A percentile compares a stretch with the other conserved stretches of the same genome.
These are phyloP conservation scores for Neelides folsomi DNA, from an alignment of 2,888 invertebrate species.

Conservation along the genomic window DNA sequence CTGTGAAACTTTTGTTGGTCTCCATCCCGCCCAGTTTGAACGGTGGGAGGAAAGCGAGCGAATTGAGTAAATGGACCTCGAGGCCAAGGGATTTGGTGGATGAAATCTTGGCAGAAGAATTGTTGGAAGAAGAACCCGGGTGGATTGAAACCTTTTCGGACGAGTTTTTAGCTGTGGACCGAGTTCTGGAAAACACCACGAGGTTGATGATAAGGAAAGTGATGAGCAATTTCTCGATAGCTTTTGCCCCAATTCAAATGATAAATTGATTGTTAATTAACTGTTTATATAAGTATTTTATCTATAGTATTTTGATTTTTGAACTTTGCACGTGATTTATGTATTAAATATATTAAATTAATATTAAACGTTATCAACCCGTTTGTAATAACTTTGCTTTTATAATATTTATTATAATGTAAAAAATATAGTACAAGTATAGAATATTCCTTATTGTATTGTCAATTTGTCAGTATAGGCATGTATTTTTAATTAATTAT, in stretches of 20 bases:
- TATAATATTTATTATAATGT: too few species aligned
- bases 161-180: conserved; percentile 18
- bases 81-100: conserved; percentile 25
- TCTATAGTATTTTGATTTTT: too few species aligned
- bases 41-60: background rate
- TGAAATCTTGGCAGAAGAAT: conserved; percentile 25
- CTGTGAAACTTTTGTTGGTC: conserved; percentile 7
- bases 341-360: too few species aligned
- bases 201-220: conserved; percentile 11
- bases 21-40: conserved; percentile 14
- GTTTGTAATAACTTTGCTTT: too few species aligned
- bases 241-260: conserved; percentile 1
- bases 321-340: too few species aligned
- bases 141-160: conserved; percentile 31
- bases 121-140: conserved; percentile 25
- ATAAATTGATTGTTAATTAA: too few species aligned
- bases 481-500: too few species aligned
- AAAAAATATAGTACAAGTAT: too few species aligned
- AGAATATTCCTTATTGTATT: too few species aligned
- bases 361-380: too few species aligned
- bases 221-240: conserved; percentile 11
- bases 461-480: too few species aligned
- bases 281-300: too few species aligned
- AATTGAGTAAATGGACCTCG: conserved; percentile 22
- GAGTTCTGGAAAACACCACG: conserved; percentile 14